phyloP scores from a whole-genome alignment of 2,797 vertebrate genomes.

The Tachyglossus aculeatus region DNA sequence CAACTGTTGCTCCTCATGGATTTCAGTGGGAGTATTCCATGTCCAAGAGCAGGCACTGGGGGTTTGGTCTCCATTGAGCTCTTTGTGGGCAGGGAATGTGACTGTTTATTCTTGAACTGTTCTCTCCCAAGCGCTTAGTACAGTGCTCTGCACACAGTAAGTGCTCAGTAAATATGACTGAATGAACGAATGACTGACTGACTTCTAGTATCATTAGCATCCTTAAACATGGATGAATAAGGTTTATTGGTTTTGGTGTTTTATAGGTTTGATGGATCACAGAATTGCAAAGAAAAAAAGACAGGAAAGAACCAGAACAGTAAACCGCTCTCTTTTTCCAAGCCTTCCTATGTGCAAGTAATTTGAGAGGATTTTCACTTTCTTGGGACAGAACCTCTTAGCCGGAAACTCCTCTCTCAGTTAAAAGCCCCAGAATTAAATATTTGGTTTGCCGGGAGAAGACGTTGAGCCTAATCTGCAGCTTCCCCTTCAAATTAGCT shows the following conservation, averaged over 20 bases:
- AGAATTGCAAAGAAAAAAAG: neutral
- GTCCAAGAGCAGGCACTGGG: no score
- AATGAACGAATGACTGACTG: no score
- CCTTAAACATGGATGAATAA: constrained; percentile 20
- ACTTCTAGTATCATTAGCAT: no score
- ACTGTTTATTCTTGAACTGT: no score
- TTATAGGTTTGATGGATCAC: neutral
- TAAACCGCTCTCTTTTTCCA: neutral
- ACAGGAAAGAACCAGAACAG: neutral
- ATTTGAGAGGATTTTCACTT: neutral
- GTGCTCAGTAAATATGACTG: no score
- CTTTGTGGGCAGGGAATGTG: no score
- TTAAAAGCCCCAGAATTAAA: neutral
- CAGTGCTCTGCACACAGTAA: no score
- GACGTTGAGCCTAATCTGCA: neutral
- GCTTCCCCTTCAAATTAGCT: neutral
- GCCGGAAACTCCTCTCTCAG: no score
- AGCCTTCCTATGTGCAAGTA: neutral
- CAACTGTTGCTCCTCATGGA: no score
- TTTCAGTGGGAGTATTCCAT: no score
- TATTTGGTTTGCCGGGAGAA: neutral
- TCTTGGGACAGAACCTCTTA: neutral
- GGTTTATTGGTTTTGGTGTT: neutral
- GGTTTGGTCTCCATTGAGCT: no score
- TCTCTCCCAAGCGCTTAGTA: no score